phyloP scores from a whole-genome alignment of 64 coral and sea anemone species.

The Catalaphyllia jardinei region DNA sequence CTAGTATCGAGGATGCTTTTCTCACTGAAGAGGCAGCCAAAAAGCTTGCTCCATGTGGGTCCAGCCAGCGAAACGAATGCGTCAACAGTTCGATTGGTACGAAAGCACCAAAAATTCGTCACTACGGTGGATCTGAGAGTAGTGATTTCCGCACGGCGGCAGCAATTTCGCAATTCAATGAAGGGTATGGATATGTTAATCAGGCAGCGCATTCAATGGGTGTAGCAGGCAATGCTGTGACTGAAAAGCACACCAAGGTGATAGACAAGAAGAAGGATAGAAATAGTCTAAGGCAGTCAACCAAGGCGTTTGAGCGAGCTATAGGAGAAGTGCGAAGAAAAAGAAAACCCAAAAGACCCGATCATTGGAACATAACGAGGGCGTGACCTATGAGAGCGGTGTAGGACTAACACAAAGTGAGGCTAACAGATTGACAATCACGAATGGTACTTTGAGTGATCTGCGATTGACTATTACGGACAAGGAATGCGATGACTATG shows the following conservation, averaged over 20 bases:
- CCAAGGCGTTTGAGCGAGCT: too few relatives aligned
- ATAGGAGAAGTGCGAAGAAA: not conserved
- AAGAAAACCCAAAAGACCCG: constrained; percentile 6
- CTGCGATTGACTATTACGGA: not conserved
- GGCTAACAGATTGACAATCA: not conserved
- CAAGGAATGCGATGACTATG: constrained; percentile 1
- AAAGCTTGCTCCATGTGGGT: constrained; percentile 26
- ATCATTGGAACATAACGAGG: constrained; percentile 3
- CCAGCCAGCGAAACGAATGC: constrained; percentile 37
- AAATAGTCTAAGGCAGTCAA: too few relatives aligned
- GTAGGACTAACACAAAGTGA: not conserved
- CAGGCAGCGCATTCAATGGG: not conserved
- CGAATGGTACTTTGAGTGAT: not conserved
- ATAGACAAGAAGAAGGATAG: not conserved
- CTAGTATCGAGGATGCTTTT: constrained; percentile 19
- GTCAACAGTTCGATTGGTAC: constrained; percentile 23
- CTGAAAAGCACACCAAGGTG: not conserved
- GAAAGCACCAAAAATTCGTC: constrained; percentile 43
- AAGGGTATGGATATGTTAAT: constrained; percentile 10
- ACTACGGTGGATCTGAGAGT: constrained; percentile 31
- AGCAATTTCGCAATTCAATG: constrained; percentile 39
- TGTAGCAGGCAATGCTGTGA: not conserved
- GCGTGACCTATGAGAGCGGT: constrained; percentile 16
- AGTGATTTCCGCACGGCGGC: constrained; percentile 29
- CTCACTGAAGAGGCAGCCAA: not conserved